These are phyloP conservation scores for Epizoanthus illoricatus DNA, from an alignment of 92 coral and sea anemone species.

Conservation along the genomic window DNA sequence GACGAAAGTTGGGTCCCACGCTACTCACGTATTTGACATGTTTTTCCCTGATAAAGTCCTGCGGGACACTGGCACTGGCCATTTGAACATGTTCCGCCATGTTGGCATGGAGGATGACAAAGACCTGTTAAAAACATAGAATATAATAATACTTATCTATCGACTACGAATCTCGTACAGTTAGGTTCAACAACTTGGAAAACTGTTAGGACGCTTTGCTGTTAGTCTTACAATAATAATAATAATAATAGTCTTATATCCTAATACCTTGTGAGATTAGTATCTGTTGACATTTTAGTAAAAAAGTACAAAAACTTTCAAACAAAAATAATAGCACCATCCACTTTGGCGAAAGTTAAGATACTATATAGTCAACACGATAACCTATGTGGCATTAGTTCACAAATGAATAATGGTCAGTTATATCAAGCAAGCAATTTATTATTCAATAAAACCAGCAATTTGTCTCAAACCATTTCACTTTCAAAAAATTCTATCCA, in stretches of 20 bases:
- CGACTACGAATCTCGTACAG: not conserved
- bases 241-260: too few relatives aligned
- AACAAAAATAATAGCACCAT: too few relatives aligned
- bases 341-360: not conserved
- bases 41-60: slow-evolving; percentile 87
- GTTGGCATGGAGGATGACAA: slow-evolving; percentile 86
- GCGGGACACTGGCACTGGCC: slow-evolving; percentile 75
- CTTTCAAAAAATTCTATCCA: too few relatives aligned
- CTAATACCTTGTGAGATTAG: too few relatives aligned
- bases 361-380: too few relatives aligned
- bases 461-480: too few relatives aligned
- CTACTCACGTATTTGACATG: slow-evolving; percentile 81
- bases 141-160: not conserved
- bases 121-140: slow-evolving; percentile 49
- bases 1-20: not conserved
- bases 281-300: too few relatives aligned
- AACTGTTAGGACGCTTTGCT: too few relatives aligned
- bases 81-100: slow-evolving; percentile 85
- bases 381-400: not conserved
- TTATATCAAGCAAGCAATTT: not conserved
- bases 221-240: too few relatives aligned
- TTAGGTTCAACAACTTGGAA: not conserved
- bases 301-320: not conserved
- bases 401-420: not conserved
- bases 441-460: too few relatives aligned